These are phyloP conservation scores for Clamator glandarius DNA, from an alignment of 2,797 vertebrate species.

Conservation along the genomic window DNA sequence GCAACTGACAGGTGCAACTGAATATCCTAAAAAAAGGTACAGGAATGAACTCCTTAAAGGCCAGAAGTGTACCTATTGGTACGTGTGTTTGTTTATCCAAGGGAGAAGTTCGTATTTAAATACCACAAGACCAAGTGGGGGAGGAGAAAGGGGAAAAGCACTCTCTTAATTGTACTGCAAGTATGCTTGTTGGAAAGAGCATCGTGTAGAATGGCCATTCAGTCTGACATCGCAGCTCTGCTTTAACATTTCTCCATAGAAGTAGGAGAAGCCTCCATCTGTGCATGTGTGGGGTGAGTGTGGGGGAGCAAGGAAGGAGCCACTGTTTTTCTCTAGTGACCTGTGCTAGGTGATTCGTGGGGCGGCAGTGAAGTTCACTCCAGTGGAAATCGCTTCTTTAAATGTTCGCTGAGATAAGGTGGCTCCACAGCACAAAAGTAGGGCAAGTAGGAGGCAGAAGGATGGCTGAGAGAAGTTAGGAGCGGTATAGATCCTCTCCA, in stretches of 20 bases:
- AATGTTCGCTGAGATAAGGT: slow-evolving; percentile 1
- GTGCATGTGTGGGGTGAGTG: neutral
- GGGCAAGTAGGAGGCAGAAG: slow-evolving; percentile 31
- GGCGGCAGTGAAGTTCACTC: neutral
- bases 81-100: neutral
- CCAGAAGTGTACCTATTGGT: neutral
- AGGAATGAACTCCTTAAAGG: neutral
- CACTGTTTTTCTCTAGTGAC: neutral
- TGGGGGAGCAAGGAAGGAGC: neutral
- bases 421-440: slow-evolving; percentile 6
- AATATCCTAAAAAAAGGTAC: neutral
- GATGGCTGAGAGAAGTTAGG: slow-evolving; percentile 18
- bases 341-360: neutral
- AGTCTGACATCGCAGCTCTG: neutral
- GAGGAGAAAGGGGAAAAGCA: neutral
- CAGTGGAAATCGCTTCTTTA: neutral
- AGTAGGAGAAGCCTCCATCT: slow-evolving; percentile 5
- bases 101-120: neutral
- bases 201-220: neutral
- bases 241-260: neutral
- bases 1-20: slow-evolving; percentile 34
- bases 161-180: slow-evolving; percentile 36
- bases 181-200: slow-evolving; percentile 14
- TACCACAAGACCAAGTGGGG: neutral
- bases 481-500: slow-evolving; percentile 23